Evolutionary conservation across 2,797 vertebrate genomes (phyloP).

Genomic region (Acomys russatus): DNA sequence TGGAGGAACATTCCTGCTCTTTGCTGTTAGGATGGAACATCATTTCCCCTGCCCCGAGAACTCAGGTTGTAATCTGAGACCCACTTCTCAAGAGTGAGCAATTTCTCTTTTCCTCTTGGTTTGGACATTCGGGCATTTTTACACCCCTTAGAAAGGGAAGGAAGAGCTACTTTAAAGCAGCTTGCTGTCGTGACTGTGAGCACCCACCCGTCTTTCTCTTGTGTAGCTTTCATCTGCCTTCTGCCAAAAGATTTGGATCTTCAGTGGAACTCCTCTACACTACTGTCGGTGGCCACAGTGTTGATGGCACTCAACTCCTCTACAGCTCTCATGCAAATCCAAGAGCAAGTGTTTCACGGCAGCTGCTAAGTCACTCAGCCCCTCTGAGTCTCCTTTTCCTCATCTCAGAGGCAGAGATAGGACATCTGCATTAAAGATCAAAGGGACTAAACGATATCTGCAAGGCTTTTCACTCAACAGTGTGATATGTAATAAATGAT

Average conservation of each 20-base stretch:
- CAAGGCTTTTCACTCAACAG: slow-evolving; percentile 36
- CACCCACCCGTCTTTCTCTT: background rate
- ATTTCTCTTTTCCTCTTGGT: background rate
- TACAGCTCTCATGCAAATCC: background rate
- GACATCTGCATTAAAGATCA: slow-evolving; percentile 43
- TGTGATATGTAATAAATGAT: background rate
- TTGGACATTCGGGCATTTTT: background rate
- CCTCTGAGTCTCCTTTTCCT: slow-evolving; percentile 22
- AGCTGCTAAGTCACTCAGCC: slow-evolving; percentile 12
- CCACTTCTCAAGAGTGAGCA: background rate
- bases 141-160: background rate
- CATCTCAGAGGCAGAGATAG: slow-evolving; percentile 54
- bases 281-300: background rate
- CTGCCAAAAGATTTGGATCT: background rate
- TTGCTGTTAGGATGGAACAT: background rate
- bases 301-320: background rate
- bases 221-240: background rate
- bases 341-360: background rate
- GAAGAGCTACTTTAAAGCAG: background rate
- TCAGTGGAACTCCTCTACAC: background rate
- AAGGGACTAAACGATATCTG: slow-evolving; percentile 41
- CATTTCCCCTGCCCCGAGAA: background rate
- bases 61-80: background rate
- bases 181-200: background rate
- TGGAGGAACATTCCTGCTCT: too few relatives aligned